These are phyloP conservation scores for Gadus macrocephalus DNA, from an alignment of 2,113 vertebrate genomes.

Conservation along the genomic window DNA sequence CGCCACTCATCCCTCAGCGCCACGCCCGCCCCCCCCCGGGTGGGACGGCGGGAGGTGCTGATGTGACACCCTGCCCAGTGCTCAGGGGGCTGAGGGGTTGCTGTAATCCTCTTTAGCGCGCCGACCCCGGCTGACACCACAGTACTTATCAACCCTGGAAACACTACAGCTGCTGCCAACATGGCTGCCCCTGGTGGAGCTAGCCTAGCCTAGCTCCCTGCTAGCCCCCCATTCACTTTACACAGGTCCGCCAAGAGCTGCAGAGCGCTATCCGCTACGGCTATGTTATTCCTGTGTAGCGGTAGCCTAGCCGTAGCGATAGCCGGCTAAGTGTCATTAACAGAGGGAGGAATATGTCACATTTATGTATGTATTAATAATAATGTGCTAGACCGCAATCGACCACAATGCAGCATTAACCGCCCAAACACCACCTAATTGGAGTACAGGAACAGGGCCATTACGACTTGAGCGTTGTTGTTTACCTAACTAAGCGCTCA, in stretches of 20 bases:
- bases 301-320: too few relatives aligned
- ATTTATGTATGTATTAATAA: not conserved
- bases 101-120: conserved; percentile 63
- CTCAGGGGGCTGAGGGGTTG: conserved; percentile 9
- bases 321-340: not conserved
- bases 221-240: conserved; percentile 14
- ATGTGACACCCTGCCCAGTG: conserved; percentile 57
- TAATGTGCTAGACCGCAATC: conserved; percentile 3
- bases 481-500: conserved; percentile 26
- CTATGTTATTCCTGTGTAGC: not conserved
- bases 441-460: conserved; percentile 9
- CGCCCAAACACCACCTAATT: conserved; percentile 24
- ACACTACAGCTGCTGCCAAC: conserved; percentile 1
- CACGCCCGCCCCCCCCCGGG: conserved; percentile 40
- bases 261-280: not conserved
- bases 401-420: conserved; percentile 14
- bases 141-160: conserved; percentile 7
- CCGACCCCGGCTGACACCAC: conserved; percentile 28
- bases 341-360: not conserved
- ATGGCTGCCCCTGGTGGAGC: conserved; percentile 2
- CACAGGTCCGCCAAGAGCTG: not conserved
- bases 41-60: conserved; percentile 55
- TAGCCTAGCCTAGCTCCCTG: conserved; percentile 22
- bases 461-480: conserved; percentile 14
- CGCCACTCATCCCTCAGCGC: conserved; percentile 26